phyloP scores from a whole-genome alignment of 2,113 vertebrate species.

The Cynopterus brachyotis region DNA sequence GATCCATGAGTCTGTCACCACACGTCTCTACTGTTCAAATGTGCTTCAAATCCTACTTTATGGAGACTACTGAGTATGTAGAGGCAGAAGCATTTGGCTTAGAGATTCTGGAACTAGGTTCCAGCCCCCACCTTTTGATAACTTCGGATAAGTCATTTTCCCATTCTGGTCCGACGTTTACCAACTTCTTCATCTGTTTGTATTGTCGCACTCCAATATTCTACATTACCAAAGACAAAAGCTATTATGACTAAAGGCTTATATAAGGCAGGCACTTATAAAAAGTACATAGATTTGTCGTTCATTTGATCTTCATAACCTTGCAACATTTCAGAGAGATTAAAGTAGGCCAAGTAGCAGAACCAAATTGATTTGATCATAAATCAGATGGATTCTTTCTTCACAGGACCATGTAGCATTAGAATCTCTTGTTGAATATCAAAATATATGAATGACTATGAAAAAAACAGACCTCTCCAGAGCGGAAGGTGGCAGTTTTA shows the following conservation, averaged over 20 bases:
- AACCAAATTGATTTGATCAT: not conserved
- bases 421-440: not conserved
- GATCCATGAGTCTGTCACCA: not conserved
- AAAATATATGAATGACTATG: not conserved
- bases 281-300: not conserved
- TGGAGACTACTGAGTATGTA: not conserved
- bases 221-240: not conserved
- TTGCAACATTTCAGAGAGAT: not conserved
- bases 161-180: not conserved
- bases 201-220: not conserved
- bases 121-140: not conserved
- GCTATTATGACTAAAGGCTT: not conserved
- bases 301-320: not conserved
- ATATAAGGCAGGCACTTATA: not conserved
- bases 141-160: not conserved
- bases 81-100: not conserved
- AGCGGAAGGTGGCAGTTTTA: not conserved
- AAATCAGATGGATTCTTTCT: not conserved
- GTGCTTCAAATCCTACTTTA: not conserved
- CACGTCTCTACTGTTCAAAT: not conserved
- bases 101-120: not conserved
- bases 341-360: not conserved
- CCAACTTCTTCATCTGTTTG: not conserved
- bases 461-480: not conserved
- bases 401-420: not conserved